Percentiles rank a stretch among this genome's conserved stretches.
Evolutionary conservation across 2,888 invertebrate genomes (phyloP).

Genomic region (Eueremaeus valkanovi): DNA sequence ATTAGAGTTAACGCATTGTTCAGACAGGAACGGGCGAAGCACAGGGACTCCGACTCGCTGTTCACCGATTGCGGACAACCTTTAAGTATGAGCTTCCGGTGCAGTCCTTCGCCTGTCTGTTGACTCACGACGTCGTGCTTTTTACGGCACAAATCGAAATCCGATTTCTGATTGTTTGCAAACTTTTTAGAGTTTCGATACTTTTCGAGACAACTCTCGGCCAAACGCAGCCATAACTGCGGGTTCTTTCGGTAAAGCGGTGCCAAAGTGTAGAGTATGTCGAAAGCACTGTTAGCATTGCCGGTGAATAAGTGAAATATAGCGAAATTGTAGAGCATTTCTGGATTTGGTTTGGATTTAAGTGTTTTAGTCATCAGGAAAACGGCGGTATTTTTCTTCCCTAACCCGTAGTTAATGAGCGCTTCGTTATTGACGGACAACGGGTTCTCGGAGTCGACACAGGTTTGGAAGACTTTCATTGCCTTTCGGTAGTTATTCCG

Average conservation of each 20-base stretch:
- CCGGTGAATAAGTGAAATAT: conserved; percentile 75
- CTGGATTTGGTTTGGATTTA: background rate
- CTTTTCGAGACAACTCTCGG: conserved; percentile 65
- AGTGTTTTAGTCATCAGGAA: conserved; percentile 23
- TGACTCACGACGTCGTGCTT: conserved; percentile 61
- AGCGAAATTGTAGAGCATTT: conserved; percentile 70
- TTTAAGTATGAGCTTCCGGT: conserved; percentile 61
- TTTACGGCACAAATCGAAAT: conserved; percentile 60
- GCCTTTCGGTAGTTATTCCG: conserved; percentile 63
- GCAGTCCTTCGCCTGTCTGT: conserved; percentile 60
- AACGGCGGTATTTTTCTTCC: conserved; percentile 34
- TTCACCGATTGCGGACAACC: background rate
- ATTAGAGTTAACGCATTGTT: conserved; percentile 25
- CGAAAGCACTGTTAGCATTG: conserved; percentile 78
- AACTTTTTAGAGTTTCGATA: background rate
- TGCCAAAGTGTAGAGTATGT: conserved; percentile 79
- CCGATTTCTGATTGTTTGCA: conserved; percentile 47
- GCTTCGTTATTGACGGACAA: conserved; percentile 68
- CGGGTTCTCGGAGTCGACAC: conserved; percentile 45
- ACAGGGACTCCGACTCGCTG: background rate
- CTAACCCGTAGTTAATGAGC: conserved; percentile 29
- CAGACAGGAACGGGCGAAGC: conserved; percentile 17
- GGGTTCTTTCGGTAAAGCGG: conserved; percentile 82
- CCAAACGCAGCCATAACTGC: conserved; percentile 82
- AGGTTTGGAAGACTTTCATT: conserved; percentile 58